Base-by-base conservation (phyloP, 2,113 vertebrate species). In the Boleophthalmus pectinirostris region DNA sequence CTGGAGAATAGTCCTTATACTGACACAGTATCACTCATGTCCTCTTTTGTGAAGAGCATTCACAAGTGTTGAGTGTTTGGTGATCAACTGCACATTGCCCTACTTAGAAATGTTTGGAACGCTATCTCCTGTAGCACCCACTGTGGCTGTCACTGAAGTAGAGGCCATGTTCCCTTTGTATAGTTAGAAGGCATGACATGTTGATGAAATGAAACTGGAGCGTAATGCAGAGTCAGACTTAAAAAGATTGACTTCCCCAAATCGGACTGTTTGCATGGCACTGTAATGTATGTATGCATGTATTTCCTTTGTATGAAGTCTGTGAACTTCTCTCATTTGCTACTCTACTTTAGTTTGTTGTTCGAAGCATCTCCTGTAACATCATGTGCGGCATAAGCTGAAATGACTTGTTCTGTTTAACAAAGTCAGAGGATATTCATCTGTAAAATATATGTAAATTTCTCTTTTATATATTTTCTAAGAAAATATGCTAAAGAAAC, bases 381-480 rank as follows among this genome's bases (percentile, higher is more conserved):
- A 88, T 82, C 81, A 83, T 78, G 72, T 83, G 84, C 84, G 84
- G 87, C 85, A 81, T 88, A 87, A 89, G 73, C 82, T 76, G 88
- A 66, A 82, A 78, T 58, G 66, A 83, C 79, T 87, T 79, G 69
- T 71, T 76, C 66, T 87, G 81, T 88, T 90, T 74, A 82, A 88
- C 75, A 78, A 89, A 85, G 87, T 84, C 87, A 90, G 87, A 92
- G 82, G 77, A 78, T 84, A 85, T 83, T 85, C 84, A 77, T 70
- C 69, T 93, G 90, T 94, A 91, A 87, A 82, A 91, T 91, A 93
- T 73, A 76, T 94, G 91, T 94, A 91, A 76, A 91, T 85, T 74
- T 83, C 24, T 78, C 68, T 92, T 93, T 94, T 93, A 66, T 92
- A 93, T 88, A 88, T 93, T 93, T 94, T 93, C 49, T 90, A 92